phyloP scores from a whole-genome alignment of 2,888 invertebrate genomes.

The Xestoiulus laeticollis region DNA sequence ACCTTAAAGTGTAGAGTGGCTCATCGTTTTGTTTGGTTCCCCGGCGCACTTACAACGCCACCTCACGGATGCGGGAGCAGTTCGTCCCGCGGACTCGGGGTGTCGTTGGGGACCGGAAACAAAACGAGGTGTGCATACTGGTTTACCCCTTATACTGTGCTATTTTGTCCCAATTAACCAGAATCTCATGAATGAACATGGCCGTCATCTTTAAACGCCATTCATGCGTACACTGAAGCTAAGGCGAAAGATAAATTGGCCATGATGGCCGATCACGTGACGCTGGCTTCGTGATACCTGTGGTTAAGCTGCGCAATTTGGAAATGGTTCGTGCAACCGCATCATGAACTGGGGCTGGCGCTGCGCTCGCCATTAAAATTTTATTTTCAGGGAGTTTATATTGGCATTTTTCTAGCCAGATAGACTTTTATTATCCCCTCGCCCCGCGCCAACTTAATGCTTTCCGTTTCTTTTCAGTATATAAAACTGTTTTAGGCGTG shows the following conservation, averaged over 20 bases:
- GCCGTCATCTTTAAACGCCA: not conserved
- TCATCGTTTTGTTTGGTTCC: too few relatives aligned
- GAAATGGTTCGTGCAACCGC: not conserved
- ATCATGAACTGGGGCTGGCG: not conserved
- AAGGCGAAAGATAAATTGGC: not conserved
- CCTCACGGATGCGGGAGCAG: too few relatives aligned
- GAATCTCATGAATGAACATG: too few relatives aligned
- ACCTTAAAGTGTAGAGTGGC: too few relatives aligned
- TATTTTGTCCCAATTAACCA: too few relatives aligned
- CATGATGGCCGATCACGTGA: not conserved
- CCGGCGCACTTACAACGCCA: too few relatives aligned
- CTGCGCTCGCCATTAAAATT: slow-evolving; percentile 19
- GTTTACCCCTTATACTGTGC: too few relatives aligned
- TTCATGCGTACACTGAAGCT: not conserved
- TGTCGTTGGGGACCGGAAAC: too few relatives aligned
- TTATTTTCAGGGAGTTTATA: slow-evolving; percentile 21
- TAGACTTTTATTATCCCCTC: slow-evolving; percentile 5
- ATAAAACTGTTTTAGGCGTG: slow-evolving; percentile 28
- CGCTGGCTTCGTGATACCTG: not conserved
- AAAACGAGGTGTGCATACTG: too few relatives aligned
- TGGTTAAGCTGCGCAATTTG: not conserved
- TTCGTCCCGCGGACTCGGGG: too few relatives aligned
- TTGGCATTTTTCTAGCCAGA: not conserved
- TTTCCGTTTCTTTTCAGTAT: not conserved
- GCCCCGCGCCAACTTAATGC: not conserved